Evolutionary conservation across 2,113 vertebrate species (phyloP), one percentile per base, ranked within the genome.

Genomic region (Oncorhynchus nerka): DNA sequence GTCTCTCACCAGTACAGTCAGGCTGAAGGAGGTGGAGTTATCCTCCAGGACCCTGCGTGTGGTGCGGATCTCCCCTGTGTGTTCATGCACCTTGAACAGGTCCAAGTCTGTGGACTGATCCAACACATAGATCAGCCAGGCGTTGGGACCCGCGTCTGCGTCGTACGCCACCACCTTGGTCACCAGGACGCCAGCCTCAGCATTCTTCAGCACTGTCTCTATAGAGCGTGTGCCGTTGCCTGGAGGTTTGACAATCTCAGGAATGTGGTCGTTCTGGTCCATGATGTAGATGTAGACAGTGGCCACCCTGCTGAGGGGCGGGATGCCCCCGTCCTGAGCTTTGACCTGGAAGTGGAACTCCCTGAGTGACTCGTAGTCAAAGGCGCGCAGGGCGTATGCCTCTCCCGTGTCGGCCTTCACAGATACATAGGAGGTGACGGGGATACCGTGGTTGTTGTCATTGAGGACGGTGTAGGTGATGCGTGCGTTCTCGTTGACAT

Each of bases 161-260:
- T 99, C 98, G n/a, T 98, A 96, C 39, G 98, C 97, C 86, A 96
- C 95, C 81, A 99, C 96, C 93, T 99, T 99, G 86, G 96, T 97
- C 87, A 99, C 95, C 92, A 99, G 90, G 88, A 95, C 95, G 79
- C 96, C 97, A 34, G 94, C 94, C 79, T 94, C 91, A 1, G 95
- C 95, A 0, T 94, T 95, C 84, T 95, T 95, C 72, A 95, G 95
- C 72, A 99, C 94, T 49, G 96, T 97, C 88, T 98, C 96, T 67
- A 95, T 91, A 49, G 95, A 95, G 82, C 93, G 93, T 0, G 96
- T 96, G 39, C 91, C 94, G 28, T 98, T 99, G 78, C 93, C 93
- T 82, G 95, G 94, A 88, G 96, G 98, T 83, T 94, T 96, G 28
- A 97, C 88, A 82, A 99, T 97, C 76, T 95, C 94, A 4, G 98